These are phyloP conservation scores for Lepidurus arcticus DNA, from an alignment of 1,140 invertebrate species.

Conservation along the genomic window DNA sequence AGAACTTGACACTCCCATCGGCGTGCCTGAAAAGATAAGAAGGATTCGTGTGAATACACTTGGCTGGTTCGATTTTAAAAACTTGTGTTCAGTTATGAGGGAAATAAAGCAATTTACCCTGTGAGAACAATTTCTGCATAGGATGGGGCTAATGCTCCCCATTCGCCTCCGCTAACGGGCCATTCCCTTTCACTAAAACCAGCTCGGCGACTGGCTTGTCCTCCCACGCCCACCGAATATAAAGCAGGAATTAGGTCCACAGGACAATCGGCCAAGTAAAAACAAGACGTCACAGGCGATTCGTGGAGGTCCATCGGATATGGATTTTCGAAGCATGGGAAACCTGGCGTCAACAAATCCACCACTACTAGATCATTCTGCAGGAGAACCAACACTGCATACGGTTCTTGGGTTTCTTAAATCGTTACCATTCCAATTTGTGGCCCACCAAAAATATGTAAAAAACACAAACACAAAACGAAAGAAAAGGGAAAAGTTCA, in stretches of 20 bases:
- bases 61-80: too few relatives aligned
- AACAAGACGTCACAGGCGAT: constrained; percentile 90
- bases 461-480: constrained; percentile 24
- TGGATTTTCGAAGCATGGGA: constrained; percentile 98
- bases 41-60: not conserved
- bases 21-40: constrained; percentile 63
- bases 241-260: constrained; percentile 91
- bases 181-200: constrained; percentile 93
- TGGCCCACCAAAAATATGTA: not conserved
- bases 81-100: not conserved
- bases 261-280: constrained; percentile 94
- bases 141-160: constrained; percentile 85
- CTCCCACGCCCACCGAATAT: constrained; percentile 70
- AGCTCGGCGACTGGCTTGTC: constrained; percentile 57
- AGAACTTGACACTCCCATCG: constrained; percentile 94
- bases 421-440: constrained; percentile 36
- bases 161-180: constrained; percentile 90
- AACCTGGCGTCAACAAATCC: constrained; percentile 87
- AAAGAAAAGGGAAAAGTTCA: constrained; percentile 35
- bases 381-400: constrained; percentile 92
- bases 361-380: constrained; percentile 98
- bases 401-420: constrained; percentile 92
- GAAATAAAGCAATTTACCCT: constrained; percentile 55
- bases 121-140: constrained; percentile 96
- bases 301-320: constrained; percentile 99